Evolutionary conservation across 1,140 invertebrate species (phyloP).

Genomic region (Goniozus legneri): DNA sequence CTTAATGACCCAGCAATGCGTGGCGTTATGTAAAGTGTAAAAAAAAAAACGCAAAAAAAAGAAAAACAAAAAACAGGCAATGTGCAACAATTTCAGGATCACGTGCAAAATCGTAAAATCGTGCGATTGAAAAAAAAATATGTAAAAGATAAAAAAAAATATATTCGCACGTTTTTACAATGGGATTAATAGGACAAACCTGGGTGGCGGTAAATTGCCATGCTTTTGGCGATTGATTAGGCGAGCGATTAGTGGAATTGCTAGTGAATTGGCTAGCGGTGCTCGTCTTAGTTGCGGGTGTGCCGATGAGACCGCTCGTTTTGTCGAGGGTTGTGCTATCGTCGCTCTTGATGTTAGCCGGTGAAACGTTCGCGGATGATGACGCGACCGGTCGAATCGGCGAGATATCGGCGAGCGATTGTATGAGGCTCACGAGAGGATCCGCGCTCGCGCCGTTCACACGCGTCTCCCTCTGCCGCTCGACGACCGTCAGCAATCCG

Average conservation of each 20-base stretch:
- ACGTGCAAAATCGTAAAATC: no score
- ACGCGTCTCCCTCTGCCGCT: conserved; percentile 30
- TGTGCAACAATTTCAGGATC: no score
- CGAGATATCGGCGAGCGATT: conserved; percentile 47
- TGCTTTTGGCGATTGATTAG: conserved; percentile 52
- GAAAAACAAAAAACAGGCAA: no score
- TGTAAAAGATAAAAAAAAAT: conserved; percentile 22
- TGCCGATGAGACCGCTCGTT: conserved; percentile 14
- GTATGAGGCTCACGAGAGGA: conserved; percentile 50
- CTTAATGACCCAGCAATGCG: no score
- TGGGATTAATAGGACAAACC: conserved; percentile 51
- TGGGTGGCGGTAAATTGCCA: conserved; percentile 45
- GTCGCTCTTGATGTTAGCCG: conserved; percentile 31
- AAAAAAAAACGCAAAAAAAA: no score
- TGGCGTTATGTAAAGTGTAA: no score
- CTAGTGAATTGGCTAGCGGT: conserved; percentile 29
- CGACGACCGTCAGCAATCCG: conserved; percentile 52
- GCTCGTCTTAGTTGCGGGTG: conserved; percentile 23
- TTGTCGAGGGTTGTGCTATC: conserved; percentile 15
- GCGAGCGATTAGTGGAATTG: conserved; percentile 42
- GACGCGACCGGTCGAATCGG: conserved; percentile 28
- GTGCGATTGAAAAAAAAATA: no score
- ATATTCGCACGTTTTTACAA: no score
- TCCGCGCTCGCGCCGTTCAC: conserved; percentile 19
- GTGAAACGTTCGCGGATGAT: conserved; percentile 14